These are phyloP conservation scores for Spondyliosoma cantharus DNA, from an alignment of 2,797 vertebrate species.

Conservation along the genomic window DNA sequence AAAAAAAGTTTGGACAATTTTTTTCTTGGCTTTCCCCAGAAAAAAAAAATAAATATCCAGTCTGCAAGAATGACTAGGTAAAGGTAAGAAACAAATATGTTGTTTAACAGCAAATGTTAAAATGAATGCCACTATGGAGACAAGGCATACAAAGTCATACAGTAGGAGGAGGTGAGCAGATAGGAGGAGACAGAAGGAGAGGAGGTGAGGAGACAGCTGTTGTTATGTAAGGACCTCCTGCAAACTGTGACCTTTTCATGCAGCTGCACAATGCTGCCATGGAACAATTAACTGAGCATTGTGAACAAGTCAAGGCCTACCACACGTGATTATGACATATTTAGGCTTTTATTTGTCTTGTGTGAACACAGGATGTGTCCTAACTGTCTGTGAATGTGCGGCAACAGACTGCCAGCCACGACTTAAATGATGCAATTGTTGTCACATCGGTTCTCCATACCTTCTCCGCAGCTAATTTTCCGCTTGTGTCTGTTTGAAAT, in stretches of 20 bases:
- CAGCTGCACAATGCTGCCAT: slow-evolving; percentile 10
- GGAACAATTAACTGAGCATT: slow-evolving; percentile 44
- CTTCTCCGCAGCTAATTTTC: slow-evolving; percentile 29
- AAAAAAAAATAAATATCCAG: slow-evolving; percentile 12
- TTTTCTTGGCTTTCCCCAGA: neutral
- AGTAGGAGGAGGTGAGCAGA: slow-evolving; percentile 23
- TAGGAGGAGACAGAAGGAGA: slow-evolving; percentile 36
- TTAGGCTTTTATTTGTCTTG: slow-evolving; percentile 13
- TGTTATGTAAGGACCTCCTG: slow-evolving; percentile 57
- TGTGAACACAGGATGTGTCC: neutral
- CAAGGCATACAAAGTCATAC: neutral
- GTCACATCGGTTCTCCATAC: slow-evolving; percentile 2
- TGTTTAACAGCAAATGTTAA: neutral
- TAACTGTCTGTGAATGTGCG: neutral
- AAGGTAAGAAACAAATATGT: neutral
- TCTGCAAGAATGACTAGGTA: neutral
- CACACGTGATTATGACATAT: slow-evolving; percentile 11
- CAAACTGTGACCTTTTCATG: slow-evolving; percentile 61
- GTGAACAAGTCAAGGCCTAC: slow-evolving; percentile 23
- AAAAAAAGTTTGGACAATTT: neutral
- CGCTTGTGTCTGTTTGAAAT: slow-evolving; percentile 50
- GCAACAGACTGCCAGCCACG: neutral
- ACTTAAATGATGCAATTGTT: slow-evolving; percentile 14
- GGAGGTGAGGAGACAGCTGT: slow-evolving; percentile 33
- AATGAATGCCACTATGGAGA: slow-evolving; percentile 20